Evolutionary conservation across 2,113 vertebrate genomes (phyloP).

Genomic region (Nothobranchius kuhntae): DNA sequence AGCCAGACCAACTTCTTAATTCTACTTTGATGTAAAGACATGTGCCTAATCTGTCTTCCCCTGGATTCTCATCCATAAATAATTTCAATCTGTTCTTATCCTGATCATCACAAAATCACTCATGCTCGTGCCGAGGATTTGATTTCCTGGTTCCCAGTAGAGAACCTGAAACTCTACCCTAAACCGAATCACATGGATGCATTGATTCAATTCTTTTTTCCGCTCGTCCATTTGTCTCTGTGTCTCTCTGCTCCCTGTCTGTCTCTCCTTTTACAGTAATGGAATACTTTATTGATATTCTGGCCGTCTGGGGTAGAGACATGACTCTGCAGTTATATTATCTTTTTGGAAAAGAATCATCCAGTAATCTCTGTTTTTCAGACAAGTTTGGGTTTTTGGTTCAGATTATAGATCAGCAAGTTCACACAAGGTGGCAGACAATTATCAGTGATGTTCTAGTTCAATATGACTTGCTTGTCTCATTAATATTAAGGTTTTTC

Average conservation of each 20-base stretch:
- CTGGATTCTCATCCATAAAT: background rate
- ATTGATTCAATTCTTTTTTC: constrained; percentile 45
- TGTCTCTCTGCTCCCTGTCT: constrained; percentile 21
- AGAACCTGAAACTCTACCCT: constrained; percentile 34
- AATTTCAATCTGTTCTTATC: background rate
- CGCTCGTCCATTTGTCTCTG: constrained; percentile 36
- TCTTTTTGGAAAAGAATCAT: constrained; percentile 35
- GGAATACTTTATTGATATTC: constrained; percentile 77
- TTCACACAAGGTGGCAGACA: background rate
- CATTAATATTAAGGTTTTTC: too few species aligned
- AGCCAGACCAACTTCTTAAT: constrained; percentile 49
- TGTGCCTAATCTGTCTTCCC: background rate
- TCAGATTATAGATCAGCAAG: background rate
- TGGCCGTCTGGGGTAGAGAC: constrained; percentile 54
- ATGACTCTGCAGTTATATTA: constrained; percentile 76
- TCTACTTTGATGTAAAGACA: constrained; percentile 49
- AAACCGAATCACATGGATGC: constrained; percentile 24
- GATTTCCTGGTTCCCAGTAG: constrained; percentile 14
- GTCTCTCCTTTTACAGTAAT: constrained; percentile 69
- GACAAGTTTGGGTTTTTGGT: constrained; percentile 7
- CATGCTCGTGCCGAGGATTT: constrained; percentile 4
- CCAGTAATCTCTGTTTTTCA: background rate
- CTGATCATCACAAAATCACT: background rate
- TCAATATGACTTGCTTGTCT: too few species aligned
- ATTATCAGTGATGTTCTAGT: too few species aligned